Conservation (phyloP, 92 coral and sea anemone species). For the Umimayanthus chanpuru region DNA sequence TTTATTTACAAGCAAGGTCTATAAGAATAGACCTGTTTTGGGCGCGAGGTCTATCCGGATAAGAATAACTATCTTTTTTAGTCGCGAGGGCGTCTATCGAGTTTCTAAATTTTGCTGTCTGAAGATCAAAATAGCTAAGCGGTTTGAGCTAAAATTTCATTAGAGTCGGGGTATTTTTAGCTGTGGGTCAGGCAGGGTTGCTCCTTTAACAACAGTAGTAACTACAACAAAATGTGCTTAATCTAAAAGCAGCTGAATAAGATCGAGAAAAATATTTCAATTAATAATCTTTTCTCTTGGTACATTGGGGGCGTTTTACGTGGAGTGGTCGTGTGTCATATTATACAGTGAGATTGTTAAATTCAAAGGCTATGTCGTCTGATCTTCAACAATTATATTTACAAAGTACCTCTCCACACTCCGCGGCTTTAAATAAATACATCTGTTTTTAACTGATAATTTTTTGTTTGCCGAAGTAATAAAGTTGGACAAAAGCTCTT, state of each 20-base stretch:
- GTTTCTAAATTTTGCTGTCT: constrained; percentile 92
- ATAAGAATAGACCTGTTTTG: not conserved
- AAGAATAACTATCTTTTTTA: constrained; percentile 55
- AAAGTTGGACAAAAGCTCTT: not conserved
- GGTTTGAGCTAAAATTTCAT: constrained; percentile 67
- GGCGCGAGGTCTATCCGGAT: not conserved
- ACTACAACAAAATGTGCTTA: constrained; percentile 7
- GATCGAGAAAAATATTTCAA: not conserved
- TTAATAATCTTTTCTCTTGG: not conserved
- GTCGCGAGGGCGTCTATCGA: constrained; percentile 76
- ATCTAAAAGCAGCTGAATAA: not conserved
- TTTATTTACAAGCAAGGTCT: constrained; percentile 27
- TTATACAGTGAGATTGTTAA: not conserved
- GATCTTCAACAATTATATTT: constrained; percentile 5
- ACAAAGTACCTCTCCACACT: constrained; percentile 30
- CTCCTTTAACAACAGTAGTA: not conserved
- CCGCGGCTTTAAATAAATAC: constrained; percentile 25
- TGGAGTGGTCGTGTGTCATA: constrained; percentile 19
- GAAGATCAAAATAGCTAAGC: constrained; percentile 83
- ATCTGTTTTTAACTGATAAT: constrained; percentile 17
- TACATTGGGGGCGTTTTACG: constrained; percentile 2
- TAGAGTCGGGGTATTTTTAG: constrained; percentile 75
- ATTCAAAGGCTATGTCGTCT: not conserved
- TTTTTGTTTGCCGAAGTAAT: constrained; percentile 35
- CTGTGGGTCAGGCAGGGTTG: constrained; percentile 72